phyloP scores from a whole-genome alignment of 1,140 invertebrate genomes.

The Ceratitis capitata region DNA sequence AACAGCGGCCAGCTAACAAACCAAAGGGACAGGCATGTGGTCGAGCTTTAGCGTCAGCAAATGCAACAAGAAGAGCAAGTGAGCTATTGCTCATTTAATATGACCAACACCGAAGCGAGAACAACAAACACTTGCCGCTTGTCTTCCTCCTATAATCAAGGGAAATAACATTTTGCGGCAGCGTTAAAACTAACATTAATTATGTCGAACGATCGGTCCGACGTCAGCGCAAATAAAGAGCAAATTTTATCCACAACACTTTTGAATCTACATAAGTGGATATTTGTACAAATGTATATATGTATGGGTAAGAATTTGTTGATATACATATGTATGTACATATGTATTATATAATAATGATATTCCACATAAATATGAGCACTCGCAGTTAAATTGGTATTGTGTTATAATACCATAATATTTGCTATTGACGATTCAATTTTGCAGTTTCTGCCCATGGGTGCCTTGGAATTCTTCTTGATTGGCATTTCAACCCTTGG shows the following conservation, averaged over 20 bases:
- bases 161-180: constrained; percentile 65
- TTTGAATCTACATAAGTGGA: too few relatives aligned
- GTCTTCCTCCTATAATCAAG: constrained; percentile 63
- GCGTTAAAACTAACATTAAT: constrained; percentile 66
- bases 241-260: neutral
- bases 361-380: neutral
- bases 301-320: too few relatives aligned
- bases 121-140: constrained; percentile 39
- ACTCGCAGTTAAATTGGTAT: neutral
- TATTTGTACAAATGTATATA: neutral
- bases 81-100: neutral
- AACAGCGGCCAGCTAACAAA: constrained; percentile 25
- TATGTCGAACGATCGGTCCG: constrained; percentile 51
- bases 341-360: neutral
- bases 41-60: neutral
- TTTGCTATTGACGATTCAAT: constrained; percentile 23
- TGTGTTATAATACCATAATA: constrained; percentile 4
- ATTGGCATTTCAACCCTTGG: neutral
- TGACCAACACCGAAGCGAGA: constrained; percentile 9
- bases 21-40: neutral
- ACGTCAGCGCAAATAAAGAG: constrained; percentile 39
- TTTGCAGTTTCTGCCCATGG: neutral
- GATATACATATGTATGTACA: neutral
- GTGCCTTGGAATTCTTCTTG: neutral
- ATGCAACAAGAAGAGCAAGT: constrained; percentile 6